Percentiles rank a stretch among this genome's conserved stretches.
These are phyloP conservation scores for Tanaodytes sp. DNA, from an alignment of 2,888 invertebrate species.

Conservation along the genomic window DNA sequence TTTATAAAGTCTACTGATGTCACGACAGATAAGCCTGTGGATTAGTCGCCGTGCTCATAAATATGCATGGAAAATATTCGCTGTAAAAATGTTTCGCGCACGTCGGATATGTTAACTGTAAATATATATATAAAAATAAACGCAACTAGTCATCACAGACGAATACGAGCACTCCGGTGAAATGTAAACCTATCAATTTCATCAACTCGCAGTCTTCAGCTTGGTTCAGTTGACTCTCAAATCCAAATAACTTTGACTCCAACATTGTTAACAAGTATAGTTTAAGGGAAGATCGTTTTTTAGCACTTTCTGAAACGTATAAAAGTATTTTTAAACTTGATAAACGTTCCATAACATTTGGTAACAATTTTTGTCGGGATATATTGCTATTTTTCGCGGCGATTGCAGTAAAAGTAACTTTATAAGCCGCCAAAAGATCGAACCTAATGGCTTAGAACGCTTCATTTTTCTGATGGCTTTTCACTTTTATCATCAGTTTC, in stretches of 20 bases:
- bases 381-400: too few relatives aligned
- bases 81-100: constrained; percentile 29
- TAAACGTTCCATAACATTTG: too few relatives aligned
- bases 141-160: constrained; percentile 27
- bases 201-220: too few relatives aligned
- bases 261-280: too few relatives aligned
- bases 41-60: constrained; percentile 46
- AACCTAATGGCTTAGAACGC: constrained; percentile 4
- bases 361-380: too few relatives aligned
- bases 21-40: constrained; percentile 41
- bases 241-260: too few relatives aligned
- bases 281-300: too few relatives aligned
- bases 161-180: constrained; percentile 18
- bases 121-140: constrained; percentile 35
- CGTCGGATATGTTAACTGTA: constrained; percentile 36
- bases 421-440: background rate
- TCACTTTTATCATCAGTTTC: constrained; percentile 31
- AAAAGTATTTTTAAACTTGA: too few relatives aligned
- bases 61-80: constrained; percentile 37
- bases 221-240: too few relatives aligned
- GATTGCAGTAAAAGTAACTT: background rate
- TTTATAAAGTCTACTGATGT: constrained; percentile 45
- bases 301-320: too few relatives aligned
- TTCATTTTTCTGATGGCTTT: constrained; percentile 16
- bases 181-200: too few relatives aligned